These are phyloP conservation scores for Sandelia bainsii DNA, from an alignment of 2,797 vertebrate species.

Conservation along the genomic window DNA sequence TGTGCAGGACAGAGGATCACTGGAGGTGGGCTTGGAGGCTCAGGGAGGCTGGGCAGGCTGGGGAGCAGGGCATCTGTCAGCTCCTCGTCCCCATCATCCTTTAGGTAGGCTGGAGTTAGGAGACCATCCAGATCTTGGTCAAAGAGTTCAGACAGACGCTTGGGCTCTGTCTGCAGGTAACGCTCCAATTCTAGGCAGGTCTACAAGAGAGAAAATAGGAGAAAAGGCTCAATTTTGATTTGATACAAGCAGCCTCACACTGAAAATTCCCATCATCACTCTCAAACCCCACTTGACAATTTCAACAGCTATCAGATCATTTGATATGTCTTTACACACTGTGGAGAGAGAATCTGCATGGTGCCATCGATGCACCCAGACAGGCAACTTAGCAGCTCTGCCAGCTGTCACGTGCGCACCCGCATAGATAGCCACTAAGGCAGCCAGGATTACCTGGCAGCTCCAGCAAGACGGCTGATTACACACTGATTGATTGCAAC, in stretches of 20 bases:
- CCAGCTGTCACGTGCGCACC: conserved; percentile 66
- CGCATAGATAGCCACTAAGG: conserved; percentile 66
- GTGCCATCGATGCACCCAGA: conserved; percentile 58
- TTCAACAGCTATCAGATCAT: conserved; percentile 63
- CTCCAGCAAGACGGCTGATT: conserved; percentile 77
- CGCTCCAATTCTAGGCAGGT: conserved; percentile 97
- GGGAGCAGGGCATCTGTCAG: conserved; percentile 87
- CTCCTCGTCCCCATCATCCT: conserved; percentile 89
- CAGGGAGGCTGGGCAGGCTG: conserved; percentile 76
- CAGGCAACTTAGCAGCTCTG: conserved; percentile 61
- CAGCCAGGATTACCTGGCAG: conserved; percentile 80
- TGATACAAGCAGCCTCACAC: conserved; percentile 26
- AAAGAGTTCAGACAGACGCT: conserved; percentile 93
- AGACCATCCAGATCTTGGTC: conserved; percentile 94
- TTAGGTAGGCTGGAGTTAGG: conserved; percentile 90
- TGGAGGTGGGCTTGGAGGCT: conserved; percentile 85
- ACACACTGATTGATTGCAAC: conserved; percentile 82
- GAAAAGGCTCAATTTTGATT: conserved; percentile 34
- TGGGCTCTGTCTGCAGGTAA: conserved; percentile 97
- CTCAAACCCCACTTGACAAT: conserved; percentile 59
- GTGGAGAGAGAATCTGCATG: conserved; percentile 49
- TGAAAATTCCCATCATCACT: conserved; percentile 20
- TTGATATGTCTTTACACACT: conserved; percentile 42
- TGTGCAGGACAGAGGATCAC: conserved; percentile 85
- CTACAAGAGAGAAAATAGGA: conserved; percentile 74